A percentile compares a stretch with the other conserved stretches of the same genome.
Conservation (phyloP, 1,140 invertebrate genomes). For the Panagrolaimus sp. region DNA sequence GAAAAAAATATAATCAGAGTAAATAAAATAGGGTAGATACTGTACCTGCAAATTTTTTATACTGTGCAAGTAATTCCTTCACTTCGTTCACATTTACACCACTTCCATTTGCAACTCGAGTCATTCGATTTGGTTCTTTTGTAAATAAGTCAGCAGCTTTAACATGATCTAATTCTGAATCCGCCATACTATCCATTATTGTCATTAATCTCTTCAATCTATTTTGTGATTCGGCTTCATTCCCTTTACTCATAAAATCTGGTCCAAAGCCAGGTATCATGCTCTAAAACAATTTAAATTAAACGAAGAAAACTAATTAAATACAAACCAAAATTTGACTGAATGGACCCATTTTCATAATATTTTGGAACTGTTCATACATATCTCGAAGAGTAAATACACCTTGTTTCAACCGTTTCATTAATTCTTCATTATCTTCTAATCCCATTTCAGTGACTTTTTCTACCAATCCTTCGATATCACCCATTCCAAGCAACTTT, state of each 20-base stretch:
- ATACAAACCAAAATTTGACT: constrained; percentile 90
- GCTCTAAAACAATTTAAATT: constrained; percentile 68
- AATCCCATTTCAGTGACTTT: constrained; percentile 98
- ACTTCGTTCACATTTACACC: constrained; percentile 92
- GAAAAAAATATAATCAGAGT: no score
- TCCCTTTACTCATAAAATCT: constrained; percentile 96
- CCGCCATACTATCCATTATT: constrained; percentile 99
- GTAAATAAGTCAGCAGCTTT: constrained; percentile 95
- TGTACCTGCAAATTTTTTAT: constrained; percentile 99
- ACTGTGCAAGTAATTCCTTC: constrained; percentile 91
- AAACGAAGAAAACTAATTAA: no score
- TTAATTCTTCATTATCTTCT: constrained; percentile 95
- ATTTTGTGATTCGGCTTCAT: constrained; percentile 96
- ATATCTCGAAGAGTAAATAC: constrained; percentile 91
- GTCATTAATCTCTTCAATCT: constrained; percentile 96
- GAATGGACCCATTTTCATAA: constrained; percentile 99
- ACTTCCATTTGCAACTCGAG: constrained; percentile 84
- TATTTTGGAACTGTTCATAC: constrained; percentile 99
- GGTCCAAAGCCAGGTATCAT: constrained; percentile 99
- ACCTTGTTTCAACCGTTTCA: constrained; percentile 98
- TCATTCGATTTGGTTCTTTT: constrained; percentile 78
- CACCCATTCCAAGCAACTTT: constrained; percentile 94
- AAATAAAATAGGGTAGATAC: no score
- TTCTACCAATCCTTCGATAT: constrained; percentile 98
- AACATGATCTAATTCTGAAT: constrained; percentile 85